phyloP scores from a whole-genome alignment of 2,797 vertebrate species.

The Spinus olivaceus region DNA sequence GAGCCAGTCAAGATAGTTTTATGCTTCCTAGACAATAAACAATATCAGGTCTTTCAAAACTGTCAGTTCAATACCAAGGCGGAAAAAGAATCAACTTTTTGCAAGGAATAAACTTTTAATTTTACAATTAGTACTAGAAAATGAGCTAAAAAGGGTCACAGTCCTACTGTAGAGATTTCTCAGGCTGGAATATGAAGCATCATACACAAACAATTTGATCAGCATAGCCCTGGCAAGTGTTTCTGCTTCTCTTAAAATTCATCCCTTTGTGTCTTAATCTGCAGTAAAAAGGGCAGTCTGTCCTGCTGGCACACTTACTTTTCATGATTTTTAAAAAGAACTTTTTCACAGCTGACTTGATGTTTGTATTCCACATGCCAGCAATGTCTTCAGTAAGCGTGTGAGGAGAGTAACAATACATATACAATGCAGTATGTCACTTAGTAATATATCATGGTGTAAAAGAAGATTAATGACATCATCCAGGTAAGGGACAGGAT shows the following conservation, averaged over 20 bases:
- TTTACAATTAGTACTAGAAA: constrained; percentile 48
- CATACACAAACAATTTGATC: constrained; percentile 18
- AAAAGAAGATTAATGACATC: constrained; percentile 74
- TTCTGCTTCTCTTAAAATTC: constrained; percentile 25
- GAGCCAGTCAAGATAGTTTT: not conserved
- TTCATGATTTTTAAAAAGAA: constrained; percentile 50
- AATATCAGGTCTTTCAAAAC: not conserved
- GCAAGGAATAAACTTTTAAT: not conserved
- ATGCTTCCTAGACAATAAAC: not conserved
- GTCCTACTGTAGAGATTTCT: constrained; percentile 24
- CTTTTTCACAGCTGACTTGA: constrained; percentile 56
- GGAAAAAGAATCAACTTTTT: constrained; percentile 65
- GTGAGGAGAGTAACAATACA: constrained; percentile 66
- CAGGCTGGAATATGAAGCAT: constrained; percentile 30
- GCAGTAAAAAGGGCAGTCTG: constrained; percentile 51
- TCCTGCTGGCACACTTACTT: constrained; percentile 25
- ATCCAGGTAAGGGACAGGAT: constrained; percentile 64
- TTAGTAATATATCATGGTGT: constrained; percentile 63
- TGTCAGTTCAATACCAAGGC: constrained; percentile 6
- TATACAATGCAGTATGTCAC: constrained; percentile 54
- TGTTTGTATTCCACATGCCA: constrained; percentile 48
- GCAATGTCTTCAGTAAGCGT: constrained; percentile 38
- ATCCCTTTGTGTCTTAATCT: constrained; percentile 43
- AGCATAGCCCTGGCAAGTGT: constrained; percentile 13
- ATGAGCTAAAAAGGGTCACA: constrained; percentile 25